These are phyloP conservation scores for Poeciliopsis presidionis DNA, from an alignment of 2,797 vertebrate species.

Conservation along the genomic window DNA sequence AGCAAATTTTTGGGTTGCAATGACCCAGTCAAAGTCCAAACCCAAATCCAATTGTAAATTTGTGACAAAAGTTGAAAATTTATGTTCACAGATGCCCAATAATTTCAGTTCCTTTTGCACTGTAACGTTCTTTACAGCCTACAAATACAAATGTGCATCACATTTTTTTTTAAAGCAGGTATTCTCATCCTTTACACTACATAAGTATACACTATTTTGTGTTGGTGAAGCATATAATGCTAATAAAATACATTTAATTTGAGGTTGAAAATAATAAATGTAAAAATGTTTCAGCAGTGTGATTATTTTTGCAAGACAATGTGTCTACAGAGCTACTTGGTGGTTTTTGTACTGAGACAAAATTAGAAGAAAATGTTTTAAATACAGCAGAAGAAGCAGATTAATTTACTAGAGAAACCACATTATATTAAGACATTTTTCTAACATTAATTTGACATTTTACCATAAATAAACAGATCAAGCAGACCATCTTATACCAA, in stretches of 20 bases:
- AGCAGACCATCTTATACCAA: slow-evolving; percentile 47
- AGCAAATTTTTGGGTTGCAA: not conserved
- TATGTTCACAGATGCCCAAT: not conserved
- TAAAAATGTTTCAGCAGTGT: not conserved
- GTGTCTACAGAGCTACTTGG: slow-evolving; percentile 31
- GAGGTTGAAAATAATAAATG: not conserved
- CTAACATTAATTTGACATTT: slow-evolving; percentile 51
- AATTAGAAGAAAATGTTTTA: slow-evolving; percentile 30
- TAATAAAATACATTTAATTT: not conserved
- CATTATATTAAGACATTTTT: slow-evolving; percentile 43
- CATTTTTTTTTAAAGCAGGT: not conserved
- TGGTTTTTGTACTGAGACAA: slow-evolving; percentile 37
- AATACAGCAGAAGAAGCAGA: slow-evolving; percentile 22
- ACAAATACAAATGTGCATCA: not conserved
- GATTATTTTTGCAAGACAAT: not conserved
- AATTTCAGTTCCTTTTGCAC: not conserved
- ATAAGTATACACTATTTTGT: not conserved
- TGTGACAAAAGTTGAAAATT: not conserved
- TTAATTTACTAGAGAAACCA: slow-evolving; percentile 38
- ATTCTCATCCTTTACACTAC: not conserved
- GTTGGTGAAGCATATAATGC: not conserved
- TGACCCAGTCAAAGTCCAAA: not conserved
- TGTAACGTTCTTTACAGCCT: not conserved
- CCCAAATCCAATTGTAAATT: not conserved
- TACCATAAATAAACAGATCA: slow-evolving; percentile 69